Conservation (phyloP, 1,140 invertebrate genomes). For the Listronotus bonariensis region DNA sequence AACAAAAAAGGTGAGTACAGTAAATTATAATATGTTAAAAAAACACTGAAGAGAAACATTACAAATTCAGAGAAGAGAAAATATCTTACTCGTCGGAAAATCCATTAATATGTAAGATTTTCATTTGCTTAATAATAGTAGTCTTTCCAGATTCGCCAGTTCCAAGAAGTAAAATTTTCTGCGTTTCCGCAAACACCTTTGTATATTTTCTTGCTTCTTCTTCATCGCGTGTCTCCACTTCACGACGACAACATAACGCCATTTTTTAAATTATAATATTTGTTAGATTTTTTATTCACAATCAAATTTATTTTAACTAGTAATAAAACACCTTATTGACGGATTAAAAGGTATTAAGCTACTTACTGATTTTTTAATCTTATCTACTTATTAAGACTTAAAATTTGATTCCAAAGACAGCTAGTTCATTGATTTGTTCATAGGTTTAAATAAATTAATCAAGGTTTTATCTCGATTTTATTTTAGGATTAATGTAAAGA, state of each 20-base stretch:
- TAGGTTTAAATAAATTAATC: slow-evolving; percentile 1
- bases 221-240: background rate
- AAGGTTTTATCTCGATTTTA: background rate
- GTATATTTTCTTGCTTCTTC: slow-evolving; percentile 36
- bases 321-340: background rate
- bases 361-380: slow-evolving; percentile 6
- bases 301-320: slow-evolving; percentile 15
- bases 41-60: no score
- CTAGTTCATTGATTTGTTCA: background rate
- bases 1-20: no score
- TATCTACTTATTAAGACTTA: background rate
- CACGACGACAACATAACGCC: slow-evolving; percentile 26
- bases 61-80: no score
- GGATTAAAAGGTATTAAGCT: slow-evolving; percentile 14
- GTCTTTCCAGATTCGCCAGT: slow-evolving; percentile 75
- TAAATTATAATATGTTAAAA: no score
- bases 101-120: slow-evolving; percentile 74
- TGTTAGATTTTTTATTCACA: background rate
- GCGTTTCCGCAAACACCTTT: slow-evolving; percentile 37
- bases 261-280: slow-evolving; percentile 11
- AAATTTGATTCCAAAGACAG: background rate
- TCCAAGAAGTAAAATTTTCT: slow-evolving; percentile 69
- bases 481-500: background rate
- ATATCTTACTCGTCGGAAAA: slow-evolving; percentile 65
- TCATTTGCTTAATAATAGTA: slow-evolving; percentile 84